Percentiles rank a stretch among this genome's conserved stretches.
These are phyloP conservation scores for Perizoma affinitatum DNA, from an alignment of 2,888 invertebrate genomes.

Conservation along the genomic window DNA sequence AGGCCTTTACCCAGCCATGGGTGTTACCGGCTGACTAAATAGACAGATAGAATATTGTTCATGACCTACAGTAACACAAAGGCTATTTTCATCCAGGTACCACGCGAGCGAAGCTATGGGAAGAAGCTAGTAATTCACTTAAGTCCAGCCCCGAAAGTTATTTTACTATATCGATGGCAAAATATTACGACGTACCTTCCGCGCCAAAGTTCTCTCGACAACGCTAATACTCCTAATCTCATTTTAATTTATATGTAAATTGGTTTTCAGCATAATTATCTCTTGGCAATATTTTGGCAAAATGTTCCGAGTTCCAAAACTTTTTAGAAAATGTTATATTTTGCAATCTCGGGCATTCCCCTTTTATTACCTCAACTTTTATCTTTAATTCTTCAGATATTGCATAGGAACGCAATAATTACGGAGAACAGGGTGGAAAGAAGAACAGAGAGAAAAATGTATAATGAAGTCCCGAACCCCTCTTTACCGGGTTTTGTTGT, in stretches of 20 bases:
- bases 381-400: slow-evolving; percentile 67
- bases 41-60: no score
- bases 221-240: slow-evolving; percentile 58
- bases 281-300: slow-evolving; percentile 50
- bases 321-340: slow-evolving; percentile 56
- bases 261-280: slow-evolving; percentile 59
- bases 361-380: slow-evolving; percentile 64
- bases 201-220: slow-evolving; percentile 42
- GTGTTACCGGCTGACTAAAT: no score
- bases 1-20: no score
- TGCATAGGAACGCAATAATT: slow-evolving; percentile 64
- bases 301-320: slow-evolving; percentile 53
- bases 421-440: slow-evolving; percentile 55
- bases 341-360: slow-evolving; percentile 59
- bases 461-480: slow-evolving; percentile 66
- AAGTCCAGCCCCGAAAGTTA: neutral
- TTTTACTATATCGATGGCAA: slow-evolving; percentile 39
- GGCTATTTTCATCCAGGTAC: no score
- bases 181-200: slow-evolving; percentile 42
- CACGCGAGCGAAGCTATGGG: no score
- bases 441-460: slow-evolving; percentile 60
- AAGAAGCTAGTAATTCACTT: no score
- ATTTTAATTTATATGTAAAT: slow-evolving; percentile 68
- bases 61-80: no score
- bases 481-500: slow-evolving; percentile 54